These are phyloP conservation scores for Oreocharis arfaki DNA, from an alignment of 2,113 vertebrate species.

Conservation along the genomic window DNA sequence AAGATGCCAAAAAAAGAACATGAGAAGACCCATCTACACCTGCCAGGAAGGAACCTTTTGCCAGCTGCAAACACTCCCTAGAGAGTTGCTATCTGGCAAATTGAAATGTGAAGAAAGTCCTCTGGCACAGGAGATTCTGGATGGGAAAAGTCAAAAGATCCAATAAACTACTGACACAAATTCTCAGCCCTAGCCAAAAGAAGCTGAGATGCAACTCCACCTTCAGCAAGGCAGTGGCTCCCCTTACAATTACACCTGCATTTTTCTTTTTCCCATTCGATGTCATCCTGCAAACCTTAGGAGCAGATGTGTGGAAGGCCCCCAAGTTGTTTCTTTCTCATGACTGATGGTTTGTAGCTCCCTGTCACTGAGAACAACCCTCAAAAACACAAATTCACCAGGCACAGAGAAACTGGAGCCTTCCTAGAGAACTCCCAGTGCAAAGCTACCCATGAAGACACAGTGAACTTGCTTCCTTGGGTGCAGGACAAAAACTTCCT, in stretches of 20 bases:
- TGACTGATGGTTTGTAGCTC: neutral
- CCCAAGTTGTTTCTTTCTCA: neutral
- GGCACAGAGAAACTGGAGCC: neutral
- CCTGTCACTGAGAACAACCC: neutral
- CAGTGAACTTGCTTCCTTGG: neutral
- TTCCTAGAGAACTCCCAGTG: neutral
- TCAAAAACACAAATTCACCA: neutral
- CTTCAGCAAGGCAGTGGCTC: neutral
- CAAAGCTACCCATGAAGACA: neutral
- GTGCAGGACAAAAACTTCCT: neutral
- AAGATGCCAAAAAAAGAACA: neutral
- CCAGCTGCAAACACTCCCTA: neutral
- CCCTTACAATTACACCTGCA: neutral
- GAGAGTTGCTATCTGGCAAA: neutral
- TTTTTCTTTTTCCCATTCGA: neutral
- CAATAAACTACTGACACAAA: neutral
- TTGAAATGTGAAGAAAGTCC: neutral
- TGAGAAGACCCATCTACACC: neutral
- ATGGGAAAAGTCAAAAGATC: neutral
- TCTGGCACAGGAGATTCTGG: neutral
- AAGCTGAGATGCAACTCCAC: neutral
- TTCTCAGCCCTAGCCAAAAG: neutral
- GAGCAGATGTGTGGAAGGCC: neutral
- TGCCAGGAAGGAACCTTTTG: neutral
- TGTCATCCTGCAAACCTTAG: neutral